A percentile compares a stretch with the other conserved stretches of the same genome.
Evolutionary conservation across 37 sponge, comb jelly and placozoan species (phyloP).

Genomic region (Agelas oroides): DNA sequence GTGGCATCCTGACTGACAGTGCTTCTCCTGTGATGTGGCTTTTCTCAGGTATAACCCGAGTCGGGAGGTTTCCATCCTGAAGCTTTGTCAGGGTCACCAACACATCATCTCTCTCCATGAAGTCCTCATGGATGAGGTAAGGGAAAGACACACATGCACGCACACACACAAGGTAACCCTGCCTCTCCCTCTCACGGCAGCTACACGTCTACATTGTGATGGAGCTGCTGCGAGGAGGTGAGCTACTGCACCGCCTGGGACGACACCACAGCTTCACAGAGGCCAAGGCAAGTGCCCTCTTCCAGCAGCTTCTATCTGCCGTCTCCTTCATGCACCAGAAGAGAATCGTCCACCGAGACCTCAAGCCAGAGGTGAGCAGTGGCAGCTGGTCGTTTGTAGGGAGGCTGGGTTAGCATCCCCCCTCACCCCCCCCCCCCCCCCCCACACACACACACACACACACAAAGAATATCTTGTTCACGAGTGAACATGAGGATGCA

Average conservation of each 20-base stretch:
- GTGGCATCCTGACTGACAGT: background rate
- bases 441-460: no score
- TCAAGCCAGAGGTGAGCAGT: constrained; percentile 90
- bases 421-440: no score
- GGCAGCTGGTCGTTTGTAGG: no score
- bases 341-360: constrained; percentile 93
- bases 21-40: no score
- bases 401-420: no score
- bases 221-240: constrained; percentile 91
- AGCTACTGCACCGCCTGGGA: constrained; percentile 84
- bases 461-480: constrained; percentile 83
- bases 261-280: constrained; percentile 83
- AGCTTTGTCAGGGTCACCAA: constrained; percentile 91
- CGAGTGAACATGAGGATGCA: constrained; percentile 41
- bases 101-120: constrained; percentile 87
- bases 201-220: constrained; percentile 93
- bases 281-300: constrained; percentile 82
- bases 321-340: constrained; percentile 87
- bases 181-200: constrained; percentile 24
- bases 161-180: background rate
- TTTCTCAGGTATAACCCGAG: constrained; percentile 57
- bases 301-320: constrained; percentile 89
- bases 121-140: constrained; percentile 83
- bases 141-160: background rate
- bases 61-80: constrained; percentile 81